Percentiles rank a stretch among this genome's conserved stretches.
Evolutionary conservation across 2,888 invertebrate species (phyloP).

Genomic region (Ophraella communa): DNA sequence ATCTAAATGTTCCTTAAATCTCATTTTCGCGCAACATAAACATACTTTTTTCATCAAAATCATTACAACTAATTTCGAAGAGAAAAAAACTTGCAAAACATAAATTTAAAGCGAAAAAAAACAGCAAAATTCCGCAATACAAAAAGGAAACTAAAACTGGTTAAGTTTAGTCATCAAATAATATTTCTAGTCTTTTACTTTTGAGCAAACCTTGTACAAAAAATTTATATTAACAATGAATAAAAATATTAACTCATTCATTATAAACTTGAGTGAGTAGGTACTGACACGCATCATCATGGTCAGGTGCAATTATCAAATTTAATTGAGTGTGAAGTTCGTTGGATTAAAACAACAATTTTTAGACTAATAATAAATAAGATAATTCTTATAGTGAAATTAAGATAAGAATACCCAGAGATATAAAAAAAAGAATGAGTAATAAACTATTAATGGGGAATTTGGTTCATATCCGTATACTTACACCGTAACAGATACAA

Average conservation of each 20-base stretch:
- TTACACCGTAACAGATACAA: background rate
- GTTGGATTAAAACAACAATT: constrained; percentile 40
- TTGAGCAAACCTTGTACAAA: background rate
- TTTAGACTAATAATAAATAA: constrained; percentile 11
- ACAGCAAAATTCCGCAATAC: no score
- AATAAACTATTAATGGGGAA: constrained; percentile 6
- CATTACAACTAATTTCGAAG: no score
- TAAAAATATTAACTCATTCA: constrained; percentile 18
- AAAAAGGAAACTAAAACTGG: no score
- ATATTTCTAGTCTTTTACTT: no score
- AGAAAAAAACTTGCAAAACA: no score
- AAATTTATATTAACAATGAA: constrained; percentile 9
- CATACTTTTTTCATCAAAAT: no score
- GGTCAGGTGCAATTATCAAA: constrained; percentile 47
- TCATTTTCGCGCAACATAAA: no score
- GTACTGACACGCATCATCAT: constrained; percentile 27
- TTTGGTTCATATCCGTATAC: constrained; percentile 17
- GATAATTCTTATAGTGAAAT: constrained; percentile 1
- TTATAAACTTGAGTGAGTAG: constrained; percentile 43
- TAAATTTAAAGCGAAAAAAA: no score
- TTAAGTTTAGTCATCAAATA: no score
- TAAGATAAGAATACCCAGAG: constrained; percentile 6
- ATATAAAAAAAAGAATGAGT: constrained; percentile 7
- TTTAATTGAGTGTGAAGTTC: constrained; percentile 51
- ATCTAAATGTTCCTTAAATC: no score